Evolutionary conservation across 1,140 invertebrate species (phyloP).

Genomic region (Argopecten irradians): DNA sequence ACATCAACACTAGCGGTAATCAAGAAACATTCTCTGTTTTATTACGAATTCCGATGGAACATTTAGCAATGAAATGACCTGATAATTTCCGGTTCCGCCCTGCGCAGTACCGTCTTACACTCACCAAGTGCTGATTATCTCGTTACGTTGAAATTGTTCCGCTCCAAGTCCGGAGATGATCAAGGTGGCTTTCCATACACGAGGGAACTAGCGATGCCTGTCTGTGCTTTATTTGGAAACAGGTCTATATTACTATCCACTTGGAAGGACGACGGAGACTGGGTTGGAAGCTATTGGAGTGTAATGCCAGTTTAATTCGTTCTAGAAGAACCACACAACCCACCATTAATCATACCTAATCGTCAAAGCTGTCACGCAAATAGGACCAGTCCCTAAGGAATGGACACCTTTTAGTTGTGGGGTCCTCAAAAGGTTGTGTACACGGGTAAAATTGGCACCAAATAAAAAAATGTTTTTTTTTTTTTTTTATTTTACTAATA

Average conservation of each 20-base stretch:
- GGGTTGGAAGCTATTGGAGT: neutral
- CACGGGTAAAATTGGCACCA: too few relatives aligned
- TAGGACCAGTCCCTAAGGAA: neutral
- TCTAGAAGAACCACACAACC: neutral
- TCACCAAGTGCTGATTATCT: neutral
- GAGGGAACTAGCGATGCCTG: neutral
- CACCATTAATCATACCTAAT: neutral
- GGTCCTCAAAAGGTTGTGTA: neutral
- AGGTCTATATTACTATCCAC: neutral
- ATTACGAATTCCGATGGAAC: neutral
- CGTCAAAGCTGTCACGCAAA: neutral
- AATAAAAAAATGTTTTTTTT: too few relatives aligned
- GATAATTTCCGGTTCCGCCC: neutral
- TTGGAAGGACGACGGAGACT: neutral
- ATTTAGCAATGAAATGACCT: neutral
- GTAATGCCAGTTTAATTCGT: neutral
- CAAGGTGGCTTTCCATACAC: neutral
- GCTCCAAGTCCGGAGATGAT: neutral
- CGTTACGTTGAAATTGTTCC: neutral
- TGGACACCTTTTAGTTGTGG: neutral
- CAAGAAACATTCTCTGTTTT: neutral
- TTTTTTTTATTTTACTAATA: too few relatives aligned
- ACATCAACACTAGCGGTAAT: neutral
- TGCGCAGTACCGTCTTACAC: neutral
- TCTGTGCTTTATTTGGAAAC: constrained; percentile 16